Evolutionary conservation across 1,140 invertebrate genomes (phyloP), one percentile per base, ranked within the genome.

Genomic region (Trachymyrmex cornetzi): DNA sequence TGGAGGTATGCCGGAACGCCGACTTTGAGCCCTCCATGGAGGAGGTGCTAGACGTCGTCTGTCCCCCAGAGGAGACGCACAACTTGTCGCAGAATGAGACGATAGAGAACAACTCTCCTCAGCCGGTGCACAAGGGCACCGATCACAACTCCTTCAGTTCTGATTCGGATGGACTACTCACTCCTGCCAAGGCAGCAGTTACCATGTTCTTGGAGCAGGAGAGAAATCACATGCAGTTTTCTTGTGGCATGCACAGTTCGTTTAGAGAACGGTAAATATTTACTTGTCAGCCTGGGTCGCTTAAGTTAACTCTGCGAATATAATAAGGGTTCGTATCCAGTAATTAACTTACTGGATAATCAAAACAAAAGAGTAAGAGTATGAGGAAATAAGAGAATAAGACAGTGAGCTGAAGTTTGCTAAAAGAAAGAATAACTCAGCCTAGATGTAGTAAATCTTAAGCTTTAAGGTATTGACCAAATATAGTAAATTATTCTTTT

Each of bases 131-230:
- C 9, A 93, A 89, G 59, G 27, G 63, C 57, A 88, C 94, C 87
- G 96, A 97, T 92, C 96, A 96, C 89, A 94, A 96, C 91, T 97
- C 96, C 44, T 91, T 96, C 69, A 97, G 96, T 90, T 97, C 96
- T 24, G 97, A 97, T 92, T 97, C 97, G 30, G 97, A 97, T 90
- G 96, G 96, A 92, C 92, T 96, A 74, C 94, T 96, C 77, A 96
- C 96, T 87, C 96, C 95, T 44, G 93, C 94, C n/a, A 96, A 95
- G 87, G 90, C 86, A 72, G 89, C 89, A 57, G 89, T 92, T 6
- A 85, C 91, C 53, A 77, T 81, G 38, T 93, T 93, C 19, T 59
- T 92, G 38, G 93, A 94, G 79, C 88, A 93, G 77, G 95, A 95
- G 90, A 88, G 94, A 59, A 93, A 66, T 88, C 93, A 89, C 75